Conservation (phyloP, 2,113 vertebrate genomes). For the Varanus komodoensis region DNA sequence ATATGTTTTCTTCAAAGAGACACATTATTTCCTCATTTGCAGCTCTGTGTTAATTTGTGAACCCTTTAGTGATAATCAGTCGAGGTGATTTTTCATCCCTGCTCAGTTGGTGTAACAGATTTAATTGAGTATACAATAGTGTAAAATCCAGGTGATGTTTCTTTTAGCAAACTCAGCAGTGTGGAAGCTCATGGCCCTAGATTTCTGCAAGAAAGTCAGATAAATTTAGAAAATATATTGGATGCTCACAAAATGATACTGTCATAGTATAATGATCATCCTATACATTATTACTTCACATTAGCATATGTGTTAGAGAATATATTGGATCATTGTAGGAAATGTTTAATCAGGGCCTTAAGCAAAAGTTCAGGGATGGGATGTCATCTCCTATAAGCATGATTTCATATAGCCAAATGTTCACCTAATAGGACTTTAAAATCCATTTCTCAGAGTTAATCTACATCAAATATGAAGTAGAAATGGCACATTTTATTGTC, state of each 20-base stretch:
- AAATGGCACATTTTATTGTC: conserved; percentile 24
- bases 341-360: conserved; percentile 48
- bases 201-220: conserved; percentile 57
- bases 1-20: conserved; percentile 76
- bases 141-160: conserved; percentile 54
- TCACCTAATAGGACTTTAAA: conserved; percentile 39
- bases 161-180: conserved; percentile 27
- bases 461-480: conserved; percentile 4
- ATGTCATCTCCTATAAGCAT: conserved; percentile 7
- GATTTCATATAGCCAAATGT: conserved; percentile 47
- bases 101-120: conserved; percentile 66
- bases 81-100: conserved; percentile 72
- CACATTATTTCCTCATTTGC: conserved; percentile 76
- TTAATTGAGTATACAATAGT: conserved; percentile 53
- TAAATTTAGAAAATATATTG: conserved; percentile 57
- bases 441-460: conserved; percentile 22
- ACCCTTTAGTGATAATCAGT: conserved; percentile 74
- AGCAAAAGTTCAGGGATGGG: conserved; percentile 32
- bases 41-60: conserved; percentile 76
- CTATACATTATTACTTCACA: no score
- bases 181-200: conserved; percentile 33
- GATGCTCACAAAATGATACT: not conserved
- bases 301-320: no score
- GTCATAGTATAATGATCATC: no score
- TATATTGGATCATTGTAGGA: conserved; percentile 19